Evolutionary conservation across 2,113 vertebrate species (phyloP), one percentile per base, ranked within the genome.

Genomic region (Sphyrna mokarran): DNA sequence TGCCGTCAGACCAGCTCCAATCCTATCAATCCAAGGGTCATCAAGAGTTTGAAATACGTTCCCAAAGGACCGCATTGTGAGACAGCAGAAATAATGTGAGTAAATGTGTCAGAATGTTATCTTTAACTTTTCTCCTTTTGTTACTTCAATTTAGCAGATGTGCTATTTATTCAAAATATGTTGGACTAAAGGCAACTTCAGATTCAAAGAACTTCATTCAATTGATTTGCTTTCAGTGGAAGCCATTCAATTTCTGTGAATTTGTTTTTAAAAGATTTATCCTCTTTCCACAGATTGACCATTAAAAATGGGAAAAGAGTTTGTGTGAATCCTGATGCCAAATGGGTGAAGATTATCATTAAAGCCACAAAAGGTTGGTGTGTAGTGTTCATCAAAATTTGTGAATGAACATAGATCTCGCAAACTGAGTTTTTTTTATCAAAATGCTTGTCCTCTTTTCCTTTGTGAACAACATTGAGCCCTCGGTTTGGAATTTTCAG

Each of bases 301-400:
- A 26, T 26, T 16, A 91, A 26, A 91, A 91, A n/a, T 20, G 20
- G 20, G 54, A 63, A 9, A 1, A 58, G 48, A 58, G 1, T 54
- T 4, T 89, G 86, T 89, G 86, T 89, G 86, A 89, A 11, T 58
- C 86, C 86, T 58, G 58, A 91, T 66, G 89, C 58, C 14, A 18
- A 66, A 14, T 63, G 58, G 89, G 89, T 91, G 58, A 63, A 91
- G 89, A 23, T 91, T n/a, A 66, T 91, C 14, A 91, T 91, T 33
- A 87, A 87, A 61, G 95, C 96, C 83, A 94, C 54, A 63, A 96
- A 29, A 91, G 89, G 89, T 91, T 63, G 14, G 89, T 91, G 26
- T 18, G 5, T 91, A 1, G 23, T 29, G n/a, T 89, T 89, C 58
- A 26, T 23, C 26, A 40, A 14, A 69, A 40, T 94, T 68, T 16